Evolutionary conservation across 2,113 vertebrate genomes (phyloP).

Genomic region (Cygnus buccinator): DNA sequence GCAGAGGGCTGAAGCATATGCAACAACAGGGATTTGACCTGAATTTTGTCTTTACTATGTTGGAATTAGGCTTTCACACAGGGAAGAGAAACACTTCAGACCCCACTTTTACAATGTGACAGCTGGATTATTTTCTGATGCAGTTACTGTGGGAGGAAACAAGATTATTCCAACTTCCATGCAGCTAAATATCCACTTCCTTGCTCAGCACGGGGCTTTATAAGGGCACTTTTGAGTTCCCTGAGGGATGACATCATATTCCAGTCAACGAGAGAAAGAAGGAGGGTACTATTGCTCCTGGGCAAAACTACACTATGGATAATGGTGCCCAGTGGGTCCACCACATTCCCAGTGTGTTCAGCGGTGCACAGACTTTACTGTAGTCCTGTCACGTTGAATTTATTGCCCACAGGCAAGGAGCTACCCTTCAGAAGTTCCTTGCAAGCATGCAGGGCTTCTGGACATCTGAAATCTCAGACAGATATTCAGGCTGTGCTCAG

Average conservation of each 20-base stretch:
- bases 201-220: background rate
- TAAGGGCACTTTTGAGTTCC: background rate
- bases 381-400: background rate
- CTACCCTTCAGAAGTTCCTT: background rate
- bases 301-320: background rate
- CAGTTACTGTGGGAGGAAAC: background rate
- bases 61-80: background rate
- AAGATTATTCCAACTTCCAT: background rate
- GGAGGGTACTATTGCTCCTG: background rate
- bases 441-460: background rate
- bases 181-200: background rate
- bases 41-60: background rate
- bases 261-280: background rate
- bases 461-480: background rate
- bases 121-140: background rate
- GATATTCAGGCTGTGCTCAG: background rate
- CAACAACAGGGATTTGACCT: background rate
- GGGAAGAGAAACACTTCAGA: background rate
- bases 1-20: background rate
- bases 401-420: background rate
- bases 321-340: background rate
- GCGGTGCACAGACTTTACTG: fast-evolving
- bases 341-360: background rate
- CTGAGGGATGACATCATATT: background rate
- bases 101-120: background rate